phyloP scores from a whole-genome alignment of 2,113 vertebrate species.

The Cavia porcellus region DNA sequence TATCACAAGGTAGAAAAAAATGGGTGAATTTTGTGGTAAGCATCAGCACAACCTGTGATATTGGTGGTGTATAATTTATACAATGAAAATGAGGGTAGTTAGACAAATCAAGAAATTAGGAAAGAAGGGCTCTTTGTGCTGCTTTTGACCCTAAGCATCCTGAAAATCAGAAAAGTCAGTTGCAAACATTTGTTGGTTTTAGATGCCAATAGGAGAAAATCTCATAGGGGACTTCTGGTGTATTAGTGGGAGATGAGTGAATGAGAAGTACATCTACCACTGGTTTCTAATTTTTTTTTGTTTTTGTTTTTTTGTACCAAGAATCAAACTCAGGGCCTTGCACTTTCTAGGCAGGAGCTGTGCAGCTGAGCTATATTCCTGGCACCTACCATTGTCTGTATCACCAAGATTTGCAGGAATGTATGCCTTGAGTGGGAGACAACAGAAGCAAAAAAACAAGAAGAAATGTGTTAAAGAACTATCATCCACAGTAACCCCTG shows the following conservation, averaged over 20 bases:
- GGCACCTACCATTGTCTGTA: background rate
- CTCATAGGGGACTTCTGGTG: background rate
- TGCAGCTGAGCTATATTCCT: too few relatives aligned
- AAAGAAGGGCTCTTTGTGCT: background rate
- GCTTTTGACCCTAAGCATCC: background rate
- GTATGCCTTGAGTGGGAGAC: background rate
- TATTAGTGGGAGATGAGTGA: background rate
- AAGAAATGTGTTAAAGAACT: background rate
- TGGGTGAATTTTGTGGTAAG: too few relatives aligned
- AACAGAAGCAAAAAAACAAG: background rate
- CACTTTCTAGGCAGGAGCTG: too few relatives aligned
- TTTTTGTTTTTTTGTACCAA: too few relatives aligned
- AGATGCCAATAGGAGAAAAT: background rate
- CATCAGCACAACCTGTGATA: too few relatives aligned
- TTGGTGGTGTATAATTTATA: too few relatives aligned
- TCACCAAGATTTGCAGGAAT: background rate
- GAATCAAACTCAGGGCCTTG: too few relatives aligned
- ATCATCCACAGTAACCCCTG: background rate
- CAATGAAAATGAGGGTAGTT: too few relatives aligned
- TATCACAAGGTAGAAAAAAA: too few relatives aligned
- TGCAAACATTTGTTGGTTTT: background rate
- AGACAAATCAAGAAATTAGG: background rate
- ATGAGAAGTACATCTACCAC: background rate
- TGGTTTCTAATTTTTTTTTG: too few relatives aligned
- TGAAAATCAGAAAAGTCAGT: background rate